These are phyloP conservation scores for Spea bombifrons DNA, from an alignment of 2,113 vertebrate genomes.

Conservation along the genomic window DNA sequence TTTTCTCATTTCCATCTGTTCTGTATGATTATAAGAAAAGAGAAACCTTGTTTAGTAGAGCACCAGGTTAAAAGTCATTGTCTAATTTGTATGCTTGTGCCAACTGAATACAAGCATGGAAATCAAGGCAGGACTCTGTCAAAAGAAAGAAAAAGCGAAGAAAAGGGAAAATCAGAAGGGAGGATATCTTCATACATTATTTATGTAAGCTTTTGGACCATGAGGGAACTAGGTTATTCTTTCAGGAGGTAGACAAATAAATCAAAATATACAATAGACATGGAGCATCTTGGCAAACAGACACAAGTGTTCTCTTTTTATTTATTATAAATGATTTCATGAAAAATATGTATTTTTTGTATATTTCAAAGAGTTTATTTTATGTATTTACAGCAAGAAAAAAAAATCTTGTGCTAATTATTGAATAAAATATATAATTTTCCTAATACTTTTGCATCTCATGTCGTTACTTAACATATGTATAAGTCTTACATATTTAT, in stretches of 20 bases:
- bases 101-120: slow-evolving; percentile 74
- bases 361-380: slow-evolving; percentile 83
- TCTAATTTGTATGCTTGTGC: slow-evolving; percentile 80
- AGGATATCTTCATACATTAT: slow-evolving; percentile 72
- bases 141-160: slow-evolving; percentile 62
- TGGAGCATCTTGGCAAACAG: slow-evolving; percentile 64
- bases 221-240: slow-evolving; percentile 66
- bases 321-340: slow-evolving; percentile 79
- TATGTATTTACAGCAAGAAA: slow-evolving; percentile 71
- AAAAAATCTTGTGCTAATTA: slow-evolving; percentile 63
- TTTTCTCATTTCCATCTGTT: slow-evolving; percentile 66
- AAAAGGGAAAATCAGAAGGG: slow-evolving; percentile 56
- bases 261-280: slow-evolving; percentile 68
- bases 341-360: slow-evolving; percentile 77
- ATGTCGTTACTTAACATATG: background rate
- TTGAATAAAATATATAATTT: slow-evolving; percentile 79
- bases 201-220: slow-evolving; percentile 72
- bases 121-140: slow-evolving; percentile 73
- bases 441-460: slow-evolving; percentile 55
- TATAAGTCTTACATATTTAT: too few relatives aligned
- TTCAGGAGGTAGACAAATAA: slow-evolving; percentile 72
- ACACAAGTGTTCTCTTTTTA: slow-evolving; percentile 71
- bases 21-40: slow-evolving; percentile 60
- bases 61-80: slow-evolving; percentile 76
- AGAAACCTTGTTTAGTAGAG: slow-evolving; percentile 60